Evolutionary conservation across 1,140 invertebrate genomes (phyloP).

Genomic region (Drosophila persimilis): DNA sequence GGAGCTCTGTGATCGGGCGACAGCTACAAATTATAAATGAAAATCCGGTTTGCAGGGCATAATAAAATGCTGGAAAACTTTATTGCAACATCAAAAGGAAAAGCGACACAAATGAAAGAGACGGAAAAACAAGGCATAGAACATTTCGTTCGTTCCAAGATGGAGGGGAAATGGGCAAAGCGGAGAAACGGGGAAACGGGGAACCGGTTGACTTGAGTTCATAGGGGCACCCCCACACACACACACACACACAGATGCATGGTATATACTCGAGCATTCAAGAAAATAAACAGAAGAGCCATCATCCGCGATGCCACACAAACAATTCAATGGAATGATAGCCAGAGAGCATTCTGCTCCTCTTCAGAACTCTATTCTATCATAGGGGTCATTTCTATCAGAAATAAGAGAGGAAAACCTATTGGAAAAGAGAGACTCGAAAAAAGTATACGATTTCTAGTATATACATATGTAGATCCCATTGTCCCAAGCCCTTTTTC

Average conservation of each 20-base stretch:
- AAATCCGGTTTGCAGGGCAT: constrained; percentile 57
- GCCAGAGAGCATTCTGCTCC: constrained; percentile 5
- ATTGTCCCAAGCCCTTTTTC: too few relatives aligned
- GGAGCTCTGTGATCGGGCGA: constrained; percentile 31
- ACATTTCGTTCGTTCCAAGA: constrained; percentile 25
- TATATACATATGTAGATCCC: too few relatives aligned
- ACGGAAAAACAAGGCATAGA: constrained; percentile 35
- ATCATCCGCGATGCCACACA: constrained; percentile 21
- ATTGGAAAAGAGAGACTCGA: constrained; percentile 9
- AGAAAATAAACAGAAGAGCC: constrained; percentile 24
- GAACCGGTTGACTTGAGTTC: constrained; percentile 60
- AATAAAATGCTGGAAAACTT: constrained; percentile 48
- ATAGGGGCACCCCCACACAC: constrained; percentile 50
- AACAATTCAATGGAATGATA: constrained; percentile 18
- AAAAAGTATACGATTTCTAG: neutral
- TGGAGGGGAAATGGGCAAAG: neutral
- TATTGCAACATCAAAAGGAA: constrained; percentile 68
- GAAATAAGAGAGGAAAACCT: neutral
- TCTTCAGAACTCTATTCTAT: neutral
- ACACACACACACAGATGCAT: constrained; percentile 15
- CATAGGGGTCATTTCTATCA: constrained; percentile 19
- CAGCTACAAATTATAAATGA: constrained; percentile 47
- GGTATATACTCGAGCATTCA: too few relatives aligned
- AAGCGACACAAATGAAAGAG: constrained; percentile 37
- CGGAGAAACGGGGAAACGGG: neutral